A percentile compares a stretch with the other conserved stretches of the same genome.
Evolutionary conservation across 2,797 vertebrate genomes (phyloP).

Genomic region (Anniella stebbinsi): DNA sequence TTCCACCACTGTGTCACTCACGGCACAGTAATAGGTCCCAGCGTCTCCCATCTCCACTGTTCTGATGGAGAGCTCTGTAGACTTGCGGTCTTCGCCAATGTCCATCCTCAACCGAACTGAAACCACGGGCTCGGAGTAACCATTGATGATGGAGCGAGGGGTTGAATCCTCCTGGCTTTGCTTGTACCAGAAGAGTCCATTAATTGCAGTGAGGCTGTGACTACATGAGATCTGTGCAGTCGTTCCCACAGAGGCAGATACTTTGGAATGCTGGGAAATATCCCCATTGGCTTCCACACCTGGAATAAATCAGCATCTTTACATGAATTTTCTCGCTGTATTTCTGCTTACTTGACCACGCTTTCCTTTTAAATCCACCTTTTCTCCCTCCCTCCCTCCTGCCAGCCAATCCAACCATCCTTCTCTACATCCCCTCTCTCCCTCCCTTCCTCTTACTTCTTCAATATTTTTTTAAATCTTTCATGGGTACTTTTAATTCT

Average conservation of each 20-base stretch:
- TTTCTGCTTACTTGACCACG: neutral
- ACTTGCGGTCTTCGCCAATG: constrained; percentile 21
- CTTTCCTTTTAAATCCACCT: neutral
- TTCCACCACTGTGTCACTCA: constrained; percentile 38
- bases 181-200: constrained; percentile 37
- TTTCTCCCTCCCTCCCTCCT: neutral
- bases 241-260: neutral
- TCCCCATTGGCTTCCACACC: neutral
- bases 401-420: too few relatives aligned
- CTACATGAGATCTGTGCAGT: neutral
- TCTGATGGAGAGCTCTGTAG: neutral
- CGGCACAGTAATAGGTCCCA: constrained; percentile 37
- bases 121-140: neutral
- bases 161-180: constrained; percentile 6
- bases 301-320: neutral
- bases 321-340: neutral
- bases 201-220: neutral
- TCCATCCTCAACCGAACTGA: constrained; percentile 22
- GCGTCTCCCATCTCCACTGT: constrained; percentile 4
- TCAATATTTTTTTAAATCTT: too few relatives aligned
- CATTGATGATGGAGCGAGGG: constrained; percentile 26
- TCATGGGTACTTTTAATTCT: too few relatives aligned
- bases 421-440: neutral
- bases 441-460: too few relatives aligned
- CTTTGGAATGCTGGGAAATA: neutral